A percentile compares a stretch with the other conserved stretches of the same genome.
phyloP scores from a whole-genome alignment of 2,888 invertebrate genomes.

The Lamellibrachia satsuma region DNA sequence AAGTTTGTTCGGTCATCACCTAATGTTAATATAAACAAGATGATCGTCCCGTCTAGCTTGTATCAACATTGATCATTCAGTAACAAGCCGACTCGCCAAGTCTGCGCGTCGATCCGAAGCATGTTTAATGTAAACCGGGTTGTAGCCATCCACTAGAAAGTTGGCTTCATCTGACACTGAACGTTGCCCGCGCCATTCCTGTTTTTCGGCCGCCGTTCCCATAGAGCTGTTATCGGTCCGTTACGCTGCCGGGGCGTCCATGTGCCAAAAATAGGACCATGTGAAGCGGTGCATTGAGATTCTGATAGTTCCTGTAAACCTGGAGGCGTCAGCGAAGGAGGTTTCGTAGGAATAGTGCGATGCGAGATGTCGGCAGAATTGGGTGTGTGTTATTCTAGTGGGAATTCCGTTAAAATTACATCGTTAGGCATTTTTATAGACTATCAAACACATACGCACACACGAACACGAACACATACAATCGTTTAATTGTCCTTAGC shows the following conservation, averaged over 20 bases:
- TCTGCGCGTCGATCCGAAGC: not conserved
- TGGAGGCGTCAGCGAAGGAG: not conserved
- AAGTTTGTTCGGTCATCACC: constrained; percentile 1
- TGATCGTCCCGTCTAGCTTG: not conserved
- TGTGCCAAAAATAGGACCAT: not conserved
- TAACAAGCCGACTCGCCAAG: not conserved
- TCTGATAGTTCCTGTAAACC: not conserved
- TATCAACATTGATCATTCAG: not conserved
- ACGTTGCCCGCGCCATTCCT: not conserved
- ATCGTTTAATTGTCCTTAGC: no score
- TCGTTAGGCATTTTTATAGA: not conserved
- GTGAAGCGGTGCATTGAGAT: not conserved
- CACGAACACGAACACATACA: no score
- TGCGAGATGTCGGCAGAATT: not conserved
- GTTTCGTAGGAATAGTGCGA: not conserved
- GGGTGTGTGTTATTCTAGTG: not conserved
- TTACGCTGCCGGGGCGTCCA: not conserved
- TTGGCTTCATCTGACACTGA: not conserved
- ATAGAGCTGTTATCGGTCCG: not conserved
- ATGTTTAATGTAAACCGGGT: not conserved
- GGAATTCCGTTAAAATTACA: not conserved
- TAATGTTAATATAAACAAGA: constrained; percentile 4
- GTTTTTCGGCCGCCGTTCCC: not conserved
- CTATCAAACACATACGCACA: no score
- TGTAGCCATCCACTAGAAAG: not conserved